A percentile compares a stretch with the other conserved stretches of the same genome.
phyloP scores from a whole-genome alignment of 2,113 vertebrate species.

The Orycteropus afer region DNA sequence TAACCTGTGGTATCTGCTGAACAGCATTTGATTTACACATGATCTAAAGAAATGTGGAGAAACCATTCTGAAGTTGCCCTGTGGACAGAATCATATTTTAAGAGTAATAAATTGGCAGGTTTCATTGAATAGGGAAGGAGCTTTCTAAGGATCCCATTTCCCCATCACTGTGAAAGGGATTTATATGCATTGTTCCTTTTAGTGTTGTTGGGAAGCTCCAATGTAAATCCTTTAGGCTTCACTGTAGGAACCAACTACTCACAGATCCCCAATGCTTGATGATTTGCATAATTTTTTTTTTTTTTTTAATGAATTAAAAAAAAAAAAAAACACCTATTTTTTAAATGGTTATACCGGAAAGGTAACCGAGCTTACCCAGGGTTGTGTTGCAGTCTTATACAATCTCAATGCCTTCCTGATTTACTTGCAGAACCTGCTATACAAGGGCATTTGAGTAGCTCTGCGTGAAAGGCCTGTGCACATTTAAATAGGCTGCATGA shows the following conservation, averaged over 20 bases:
- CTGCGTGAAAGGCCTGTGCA: slow-evolving; percentile 50
- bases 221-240: slow-evolving; percentile 69
- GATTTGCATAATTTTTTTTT: slow-evolving; percentile 56
- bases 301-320: slow-evolving; percentile 29
- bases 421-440: slow-evolving; percentile 66
- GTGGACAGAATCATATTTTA: slow-evolving; percentile 73
- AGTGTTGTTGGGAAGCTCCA: slow-evolving; percentile 17
- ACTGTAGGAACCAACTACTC: slow-evolving; percentile 42
- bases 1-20: slow-evolving; percentile 26
- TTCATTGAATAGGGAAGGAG: slow-evolving; percentile 79
- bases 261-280: slow-evolving; percentile 9
- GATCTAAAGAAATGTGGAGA: slow-evolving; percentile 71
- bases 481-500: slow-evolving; percentile 64
- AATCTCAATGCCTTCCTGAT: slow-evolving; percentile 40
- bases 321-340: too few relatives aligned
- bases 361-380: not conserved
- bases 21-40: slow-evolving; percentile 67
- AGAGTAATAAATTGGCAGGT: slow-evolving; percentile 72
- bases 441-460: slow-evolving; percentile 58
- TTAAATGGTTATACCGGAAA: slow-evolving; percentile 29
- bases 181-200: slow-evolving; percentile 74
- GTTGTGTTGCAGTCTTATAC: slow-evolving; percentile 49
- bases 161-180: slow-evolving; percentile 48
- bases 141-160: slow-evolving; percentile 80
- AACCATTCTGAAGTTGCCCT: slow-evolving; percentile 66